Base-by-base conservation (phyloP, 2,888 invertebrate genomes). In the Perdita meconis region DNA sequence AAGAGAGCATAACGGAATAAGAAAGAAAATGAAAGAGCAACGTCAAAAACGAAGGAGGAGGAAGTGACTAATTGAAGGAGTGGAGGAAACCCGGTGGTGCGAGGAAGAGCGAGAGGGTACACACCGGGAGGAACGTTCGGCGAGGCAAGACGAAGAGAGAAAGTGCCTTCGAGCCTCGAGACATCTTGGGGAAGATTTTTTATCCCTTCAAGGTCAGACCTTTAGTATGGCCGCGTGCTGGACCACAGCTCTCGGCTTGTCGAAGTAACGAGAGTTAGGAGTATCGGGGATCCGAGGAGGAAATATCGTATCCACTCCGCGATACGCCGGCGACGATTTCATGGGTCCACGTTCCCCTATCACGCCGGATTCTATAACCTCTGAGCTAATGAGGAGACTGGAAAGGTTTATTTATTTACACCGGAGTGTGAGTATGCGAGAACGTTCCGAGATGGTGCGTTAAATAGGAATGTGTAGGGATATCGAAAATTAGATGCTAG, bases 211-310 rank as follows among this genome's bases (percentile, higher is more conserved):
- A 90, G 89, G 89, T 89, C 89, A 87, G 82, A 85, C 85, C 87
- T 86, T 85, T 89, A 88, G 88, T 90, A 90, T 90, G 90, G 90
- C 91, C 87, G 89, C 85, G n/a, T 80, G 80, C 83, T 88, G 89
- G 89, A 88, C 89, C 88, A 86, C 86, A 83, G 81, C 83, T 86
- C 84, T 78, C 57, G 69, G 47, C 40, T 74, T 38, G 67, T 68
- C 77, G 44, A 64, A 42, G 74, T 57, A 78, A 63, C 60, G 42
- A 70, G 80, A 80, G 81, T 78, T 72, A 81, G 66, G 69, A 67
- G 69, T 79, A 70, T 66, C 55, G 59, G 38, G 55, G 64, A 55
- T 61, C 81, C 87, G 85, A 85, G 87, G 86, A 85, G 88, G 83
- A 88, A 89, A 90, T 87, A 87, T 85, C 78, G 79, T 80, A 81